Evolutionary conservation across 2,888 invertebrate genomes (phyloP), one percentile per base, ranked within the genome.

Genomic region (Lepidochrysops patricia): DNA sequence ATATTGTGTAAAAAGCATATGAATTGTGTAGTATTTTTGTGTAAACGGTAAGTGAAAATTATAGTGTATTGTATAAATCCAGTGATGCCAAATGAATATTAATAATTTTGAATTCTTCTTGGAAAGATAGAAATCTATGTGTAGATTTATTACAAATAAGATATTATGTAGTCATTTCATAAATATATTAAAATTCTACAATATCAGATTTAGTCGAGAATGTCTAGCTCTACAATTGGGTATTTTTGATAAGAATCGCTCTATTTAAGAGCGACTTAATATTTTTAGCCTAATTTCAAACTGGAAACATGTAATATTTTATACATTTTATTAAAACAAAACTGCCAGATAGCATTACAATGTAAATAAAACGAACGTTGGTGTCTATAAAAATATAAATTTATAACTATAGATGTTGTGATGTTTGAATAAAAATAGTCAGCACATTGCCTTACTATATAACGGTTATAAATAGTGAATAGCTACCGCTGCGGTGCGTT

Each of bases 361-460:
- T 43, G 43, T 43, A 43, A 43, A 43, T 43, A 9, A 43, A 23
- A 19, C 19, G 43, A 43, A 43, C 43, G 43, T 43, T 19, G 19
- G 23, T 43, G 43, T 43, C 23, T 19, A 43, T 43, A 43, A 43
- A 43, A 43, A 43, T 19, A 43, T 43, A 43, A 43, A 43, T 43
- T 43, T 43, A 23, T 43, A 43, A 43, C 19, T 43, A 19, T 43
- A 43, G 43, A 43, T 43, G 43, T 43, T 43, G 43, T 43, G 43
- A 43, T 43, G 43, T 43, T 43, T 43, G 19, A 54, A 52, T 26
- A 52, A 54, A 54, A 54, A 54, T 54, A 54, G 19, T 29, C 32
- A 29, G 27, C 52, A 52, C 43, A 43, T 43, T 43, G 52, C 52
- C 52, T 27, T 19, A 12, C 13, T 54, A 54, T 29, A 27, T 54